These are phyloP conservation scores for Agrilus mali DNA, from an alignment of 2,888 invertebrate species.

Conservation along the genomic window DNA sequence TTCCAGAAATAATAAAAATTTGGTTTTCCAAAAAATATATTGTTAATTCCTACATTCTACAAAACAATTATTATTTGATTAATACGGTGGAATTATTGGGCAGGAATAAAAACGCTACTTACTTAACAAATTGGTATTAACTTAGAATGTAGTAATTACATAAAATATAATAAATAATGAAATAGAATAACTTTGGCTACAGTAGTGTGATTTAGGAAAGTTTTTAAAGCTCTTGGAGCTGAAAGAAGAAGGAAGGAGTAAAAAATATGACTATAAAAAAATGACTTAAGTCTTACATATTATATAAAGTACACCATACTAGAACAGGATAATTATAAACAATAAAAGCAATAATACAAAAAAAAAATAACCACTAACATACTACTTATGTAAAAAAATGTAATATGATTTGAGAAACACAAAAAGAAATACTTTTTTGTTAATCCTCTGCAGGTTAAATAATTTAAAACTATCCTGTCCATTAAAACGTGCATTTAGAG, in stretches of 20 bases:
- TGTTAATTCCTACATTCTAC: conserved; percentile 7
- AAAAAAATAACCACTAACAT: too few relatives aligned
- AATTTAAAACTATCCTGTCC: too few relatives aligned
- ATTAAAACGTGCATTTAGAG: too few relatives aligned
- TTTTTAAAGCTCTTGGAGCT: conserved; percentile 18
- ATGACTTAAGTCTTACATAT: conserved; percentile 1
- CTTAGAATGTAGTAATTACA: conserved; percentile 16
- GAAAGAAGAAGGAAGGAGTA: conserved; percentile 3
- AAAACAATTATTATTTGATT: conserved; percentile 12
- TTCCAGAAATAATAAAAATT: not conserved
- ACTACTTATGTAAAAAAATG: too few relatives aligned
- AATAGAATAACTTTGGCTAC: conserved; percentile 35
- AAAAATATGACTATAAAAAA: conserved; percentile 2
- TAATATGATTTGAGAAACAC: too few relatives aligned
- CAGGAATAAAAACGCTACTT: conserved; percentile 13
- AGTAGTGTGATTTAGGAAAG: conserved; percentile 17
- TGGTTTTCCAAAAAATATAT: conserved; percentile 1
- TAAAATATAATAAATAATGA: conserved; percentile 26
- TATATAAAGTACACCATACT: conserved; percentile 3
- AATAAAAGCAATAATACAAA: too few relatives aligned
- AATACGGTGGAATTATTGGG: conserved; percentile 13
- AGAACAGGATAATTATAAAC: not conserved
- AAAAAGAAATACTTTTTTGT: too few relatives aligned
- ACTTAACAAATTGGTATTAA: conserved; percentile 14
- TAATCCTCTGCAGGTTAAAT: too few relatives aligned